Base-by-base conservation (phyloP, 2,113 vertebrate species). In the Gopherus flavomarginatus region DNA sequence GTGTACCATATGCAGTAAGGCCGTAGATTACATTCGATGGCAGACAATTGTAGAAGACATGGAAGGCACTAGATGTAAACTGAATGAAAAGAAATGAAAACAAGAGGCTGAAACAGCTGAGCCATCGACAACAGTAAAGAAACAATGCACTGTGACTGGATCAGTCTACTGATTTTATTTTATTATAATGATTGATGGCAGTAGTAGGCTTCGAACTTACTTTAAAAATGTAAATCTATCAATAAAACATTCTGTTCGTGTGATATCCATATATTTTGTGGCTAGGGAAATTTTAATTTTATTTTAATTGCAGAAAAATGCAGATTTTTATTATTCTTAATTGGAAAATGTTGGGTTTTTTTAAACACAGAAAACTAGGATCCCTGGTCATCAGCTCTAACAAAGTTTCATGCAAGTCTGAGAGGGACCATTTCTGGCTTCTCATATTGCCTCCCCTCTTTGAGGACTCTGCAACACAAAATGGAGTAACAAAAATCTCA, bases 381-480 rank as follows among this genome's bases (percentile, higher is more conserved):
- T 38, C 31, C 59, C 86, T 8, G 14, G 44, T 6, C 19, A 38
- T 21, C n/a, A 81, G 53, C 78, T 57, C 49, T 47, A 62, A 31
- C 38, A 52, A 27, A 44, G 24, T 7, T 3, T 42, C 10, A 44
- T 16, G 79, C 52, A 6, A 0, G 0, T 38, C 50, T 16, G 12
- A 17, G 31, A 53, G 62, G 31, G 8, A 26, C 10, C 4, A 2
- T 53, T 79, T 53, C 38, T 77, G 21, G 6, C 26, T 44, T 78
- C 26, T 29, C 16, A 1, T 5, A 1, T 27, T 50, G 13, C 50
- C 35, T 29, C 81, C 10, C 4, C 1, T 65, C 31, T 54, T 69
- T 8, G 13, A 85, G 27, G 31, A 47, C 31, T 16, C 14, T 59
- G 44, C 65, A 31, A 65, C 0, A 1, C n/a, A n/a, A 14, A n/a